phyloP scores from a whole-genome alignment of 2,797 vertebrate species.

The Lemur catta region DNA sequence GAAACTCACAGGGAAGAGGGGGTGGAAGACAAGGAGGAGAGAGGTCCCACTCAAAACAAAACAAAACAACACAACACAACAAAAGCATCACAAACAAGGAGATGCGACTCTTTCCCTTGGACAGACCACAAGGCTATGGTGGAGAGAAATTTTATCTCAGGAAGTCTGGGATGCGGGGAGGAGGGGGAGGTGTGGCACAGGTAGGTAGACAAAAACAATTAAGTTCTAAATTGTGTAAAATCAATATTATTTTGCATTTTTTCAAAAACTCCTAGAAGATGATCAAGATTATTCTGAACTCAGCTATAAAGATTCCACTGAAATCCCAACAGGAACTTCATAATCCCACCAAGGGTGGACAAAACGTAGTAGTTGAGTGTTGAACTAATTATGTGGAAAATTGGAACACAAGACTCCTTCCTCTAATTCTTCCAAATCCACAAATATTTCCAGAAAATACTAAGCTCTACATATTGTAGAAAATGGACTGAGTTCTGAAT shows the following conservation, averaged over 20 bases:
- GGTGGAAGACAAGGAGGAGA: background rate
- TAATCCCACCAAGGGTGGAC: background rate
- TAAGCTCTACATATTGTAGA: background rate
- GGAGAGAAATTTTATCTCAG: background rate
- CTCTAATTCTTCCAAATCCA: background rate
- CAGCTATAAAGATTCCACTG: background rate
- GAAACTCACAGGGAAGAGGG: background rate
- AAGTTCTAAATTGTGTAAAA: background rate
- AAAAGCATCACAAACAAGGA: background rate
- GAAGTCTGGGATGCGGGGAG: background rate
- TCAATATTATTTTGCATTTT: background rate
- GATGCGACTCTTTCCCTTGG: background rate
- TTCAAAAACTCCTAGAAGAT: background rate
- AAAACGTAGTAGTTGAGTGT: background rate
- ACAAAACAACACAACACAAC: background rate
- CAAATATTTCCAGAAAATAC: background rate
- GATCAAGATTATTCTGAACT: background rate
- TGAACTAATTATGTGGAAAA: background rate
- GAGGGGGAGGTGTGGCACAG: fast-evolving
- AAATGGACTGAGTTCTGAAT: background rate
- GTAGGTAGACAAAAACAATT: background rate
- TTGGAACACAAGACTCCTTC: background rate
- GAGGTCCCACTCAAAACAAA: background rate
- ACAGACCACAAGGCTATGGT: background rate
- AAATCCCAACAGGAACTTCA: background rate